A percentile compares a stretch with the other conserved stretches of the same genome.
Conservation (phyloP, 1,140 invertebrate genomes). For the Hirudo medicinalis region DNA sequence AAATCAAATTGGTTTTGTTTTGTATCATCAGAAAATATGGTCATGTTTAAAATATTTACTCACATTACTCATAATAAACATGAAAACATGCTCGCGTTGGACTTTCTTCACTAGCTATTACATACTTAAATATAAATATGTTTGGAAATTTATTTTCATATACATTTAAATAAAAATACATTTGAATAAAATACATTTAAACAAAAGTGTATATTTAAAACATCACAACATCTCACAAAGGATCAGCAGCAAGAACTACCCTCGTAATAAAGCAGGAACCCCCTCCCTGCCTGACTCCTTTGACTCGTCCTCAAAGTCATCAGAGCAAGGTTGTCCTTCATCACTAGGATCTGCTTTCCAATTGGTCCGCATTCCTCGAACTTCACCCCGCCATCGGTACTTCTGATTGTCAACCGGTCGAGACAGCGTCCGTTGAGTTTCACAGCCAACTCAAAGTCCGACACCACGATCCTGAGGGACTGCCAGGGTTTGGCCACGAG, state of each 20-base stretch:
- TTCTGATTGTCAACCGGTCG: constrained; percentile 6
- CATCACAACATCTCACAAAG: no score
- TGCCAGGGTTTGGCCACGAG: constrained; percentile 17
- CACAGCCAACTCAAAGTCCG: constrained; percentile 23
- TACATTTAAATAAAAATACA: no score
- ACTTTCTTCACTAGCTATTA: no score
- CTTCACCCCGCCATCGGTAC: background rate
- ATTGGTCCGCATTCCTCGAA: constrained; percentile 16
- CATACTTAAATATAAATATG: no score
- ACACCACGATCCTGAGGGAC: constrained; percentile 12
- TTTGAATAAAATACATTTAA: no score
- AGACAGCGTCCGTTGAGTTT: constrained; percentile 16
- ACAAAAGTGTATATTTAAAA: no score
- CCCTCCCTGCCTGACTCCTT: constrained; percentile 18
- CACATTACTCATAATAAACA: no score
- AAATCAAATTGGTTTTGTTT: no score
- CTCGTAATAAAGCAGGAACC: constrained; percentile 21
- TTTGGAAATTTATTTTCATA: no score
- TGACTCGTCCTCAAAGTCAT: constrained; percentile 18
- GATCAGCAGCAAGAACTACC: constrained; percentile 8
- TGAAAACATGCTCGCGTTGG: no score
- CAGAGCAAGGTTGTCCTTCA: constrained; percentile 1
- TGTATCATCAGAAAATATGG: no score
- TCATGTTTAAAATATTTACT: no score
- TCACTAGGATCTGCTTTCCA: constrained; percentile 9